phyloP scores from a whole-genome alignment of 2,888 invertebrate genomes.

The Lycaena phlaeas region DNA sequence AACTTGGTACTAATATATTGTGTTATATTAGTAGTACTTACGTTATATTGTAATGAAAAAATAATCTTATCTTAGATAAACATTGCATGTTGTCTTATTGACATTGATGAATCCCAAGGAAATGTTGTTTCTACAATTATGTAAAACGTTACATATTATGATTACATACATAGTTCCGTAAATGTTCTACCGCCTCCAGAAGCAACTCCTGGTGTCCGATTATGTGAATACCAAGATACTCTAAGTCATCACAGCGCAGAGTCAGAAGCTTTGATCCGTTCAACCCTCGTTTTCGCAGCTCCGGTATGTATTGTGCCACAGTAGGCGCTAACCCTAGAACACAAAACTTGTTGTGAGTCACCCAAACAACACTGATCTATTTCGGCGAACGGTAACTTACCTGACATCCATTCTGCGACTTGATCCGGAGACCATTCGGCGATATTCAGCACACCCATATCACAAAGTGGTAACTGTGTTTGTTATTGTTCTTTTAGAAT shows the following conservation, averaged over 20 bases:
- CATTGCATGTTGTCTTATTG: too few species aligned
- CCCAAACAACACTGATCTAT: conserved; percentile 18
- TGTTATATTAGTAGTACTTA: too few species aligned
- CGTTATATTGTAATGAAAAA: too few species aligned
- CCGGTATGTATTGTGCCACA: conserved; percentile 85
- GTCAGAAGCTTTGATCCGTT: conserved; percentile 87
- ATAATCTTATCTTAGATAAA: too few species aligned
- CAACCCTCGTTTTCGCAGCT: conserved; percentile 85
- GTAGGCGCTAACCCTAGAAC: conserved; percentile 82
- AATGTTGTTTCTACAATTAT: too few species aligned
- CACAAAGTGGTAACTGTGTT: conserved; percentile 15
- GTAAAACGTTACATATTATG: not conserved
- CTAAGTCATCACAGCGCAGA: conserved; percentile 90
- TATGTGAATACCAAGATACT: conserved; percentile 86
- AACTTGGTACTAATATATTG: too few species aligned
- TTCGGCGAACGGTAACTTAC: conserved; percentile 49
- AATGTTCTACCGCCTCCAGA: conserved; percentile 91
- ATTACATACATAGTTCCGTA: conserved; percentile 86
- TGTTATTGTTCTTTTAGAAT: conserved; percentile 9
- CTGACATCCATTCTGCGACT: conserved; percentile 93
- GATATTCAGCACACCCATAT: conserved; percentile 71
- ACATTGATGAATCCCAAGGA: too few species aligned
- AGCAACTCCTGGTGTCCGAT: conserved; percentile 96
- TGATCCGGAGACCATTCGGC: conserved; percentile 93
- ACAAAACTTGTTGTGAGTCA: conserved; percentile 24